Conservation (phyloP, 2,797 vertebrate species). For the Fistularia commersonii region DNA sequence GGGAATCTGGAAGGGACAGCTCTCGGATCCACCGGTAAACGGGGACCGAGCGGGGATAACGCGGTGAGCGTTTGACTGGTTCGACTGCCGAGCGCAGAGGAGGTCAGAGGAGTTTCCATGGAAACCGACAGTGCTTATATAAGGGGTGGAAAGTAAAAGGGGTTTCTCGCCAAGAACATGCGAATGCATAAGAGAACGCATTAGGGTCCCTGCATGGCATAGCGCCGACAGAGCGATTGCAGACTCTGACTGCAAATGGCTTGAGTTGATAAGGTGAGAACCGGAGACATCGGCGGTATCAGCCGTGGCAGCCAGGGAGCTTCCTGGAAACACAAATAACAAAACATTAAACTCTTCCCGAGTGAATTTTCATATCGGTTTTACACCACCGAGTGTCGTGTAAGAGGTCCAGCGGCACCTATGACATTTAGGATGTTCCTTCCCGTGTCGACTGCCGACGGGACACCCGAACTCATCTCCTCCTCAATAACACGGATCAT, state of each 20-base stretch:
- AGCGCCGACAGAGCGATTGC: slow-evolving; percentile 49
- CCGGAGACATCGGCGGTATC: slow-evolving; percentile 5
- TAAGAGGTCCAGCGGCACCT: slow-evolving; percentile 27
- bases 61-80: neutral
- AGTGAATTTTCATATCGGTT: neutral
- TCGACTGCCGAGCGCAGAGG: slow-evolving; percentile 49
- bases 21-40: neutral
- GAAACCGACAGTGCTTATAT: slow-evolving; percentile 63
- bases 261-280: slow-evolving; percentile 1
- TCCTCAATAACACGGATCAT: slow-evolving; percentile 74
- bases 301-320: slow-evolving; percentile 57
- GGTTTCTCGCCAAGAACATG: slow-evolving; percentile 47
- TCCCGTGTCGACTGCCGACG: slow-evolving; percentile 53
- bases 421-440: slow-evolving; percentile 67
- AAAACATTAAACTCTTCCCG: neutral
- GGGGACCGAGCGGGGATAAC: neutral
- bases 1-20: slow-evolving; percentile 70
- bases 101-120: slow-evolving; percentile 63
- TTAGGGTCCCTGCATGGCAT: slow-evolving; percentile 54
- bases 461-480: slow-evolving; percentile 44
- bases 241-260: slow-evolving; percentile 22
- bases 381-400: too few species aligned
- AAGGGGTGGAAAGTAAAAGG: slow-evolving; percentile 55
- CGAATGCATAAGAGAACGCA: slow-evolving; percentile 63
- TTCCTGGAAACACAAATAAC: slow-evolving; percentile 55